These are phyloP conservation scores for Varroa destructor DNA, from an alignment of 1,140 invertebrate species.

Conservation along the genomic window DNA sequence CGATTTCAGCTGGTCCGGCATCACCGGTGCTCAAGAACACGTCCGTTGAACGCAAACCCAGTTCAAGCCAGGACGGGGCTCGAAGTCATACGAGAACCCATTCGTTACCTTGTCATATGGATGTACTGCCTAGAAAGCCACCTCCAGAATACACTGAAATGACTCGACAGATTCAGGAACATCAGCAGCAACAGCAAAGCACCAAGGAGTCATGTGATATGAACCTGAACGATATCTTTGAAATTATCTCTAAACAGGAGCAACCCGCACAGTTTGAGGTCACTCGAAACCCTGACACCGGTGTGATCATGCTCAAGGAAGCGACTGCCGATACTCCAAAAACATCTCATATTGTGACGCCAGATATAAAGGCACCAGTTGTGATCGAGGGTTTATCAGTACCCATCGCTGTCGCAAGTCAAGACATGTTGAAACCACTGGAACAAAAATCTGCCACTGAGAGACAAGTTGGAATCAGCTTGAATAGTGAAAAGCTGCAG, in stretches of 20 bases:
- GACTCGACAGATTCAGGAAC: slow-evolving; percentile 47
- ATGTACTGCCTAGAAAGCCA: slow-evolving; percentile 42
- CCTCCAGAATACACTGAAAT: slow-evolving; percentile 58
- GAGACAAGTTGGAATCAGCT: too few species aligned
- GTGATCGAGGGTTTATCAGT: neutral
- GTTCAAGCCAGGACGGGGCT: slow-evolving; percentile 30
- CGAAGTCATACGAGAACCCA: slow-evolving; percentile 27
- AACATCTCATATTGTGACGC: slow-evolving; percentile 21
- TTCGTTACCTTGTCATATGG: slow-evolving; percentile 32
- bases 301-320: slow-evolving; percentile 5
- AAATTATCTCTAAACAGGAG: slow-evolving; percentile 24
- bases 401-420: too few species aligned
- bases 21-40: too few species aligned
- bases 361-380: slow-evolving; percentile 4
- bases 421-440: too few species aligned
- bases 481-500: too few species aligned
- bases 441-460: too few species aligned
- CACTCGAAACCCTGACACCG: slow-evolving; percentile 24
- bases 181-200: slow-evolving; percentile 31
- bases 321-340: slow-evolving; percentile 1
- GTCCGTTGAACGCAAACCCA: slow-evolving; percentile 34
- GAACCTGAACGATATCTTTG: slow-evolving; percentile 27
- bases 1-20: too few species aligned
- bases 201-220: slow-evolving; percentile 27
- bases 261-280: slow-evolving; percentile 8